Percentiles rank a stretch among this genome's conserved stretches.
Evolutionary conservation across 2,797 vertebrate genomes (phyloP).

Genomic region (Eulemur coronatus): DNA sequence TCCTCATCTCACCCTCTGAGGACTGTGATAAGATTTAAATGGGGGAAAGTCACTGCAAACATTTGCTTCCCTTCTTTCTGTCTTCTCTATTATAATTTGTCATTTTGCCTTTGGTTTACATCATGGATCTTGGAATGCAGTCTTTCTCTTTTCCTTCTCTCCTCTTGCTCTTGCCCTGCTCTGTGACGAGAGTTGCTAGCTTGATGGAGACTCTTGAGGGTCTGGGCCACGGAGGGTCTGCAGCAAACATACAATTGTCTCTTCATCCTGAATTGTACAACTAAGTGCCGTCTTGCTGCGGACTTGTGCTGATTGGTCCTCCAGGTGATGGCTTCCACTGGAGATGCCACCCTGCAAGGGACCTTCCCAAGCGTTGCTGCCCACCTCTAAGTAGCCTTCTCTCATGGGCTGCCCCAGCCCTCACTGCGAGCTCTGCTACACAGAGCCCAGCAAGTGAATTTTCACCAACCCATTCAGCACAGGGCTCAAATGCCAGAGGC

Average conservation of each 20-base stretch:
- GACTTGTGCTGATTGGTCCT: background rate
- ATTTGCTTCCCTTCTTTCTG: background rate
- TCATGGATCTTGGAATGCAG: background rate
- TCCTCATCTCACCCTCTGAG: background rate
- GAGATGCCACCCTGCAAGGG: background rate
- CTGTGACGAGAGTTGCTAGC: background rate
- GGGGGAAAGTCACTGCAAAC: too few species aligned
- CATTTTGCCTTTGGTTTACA: background rate
- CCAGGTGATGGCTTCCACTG: background rate
- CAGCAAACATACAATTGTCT: fast-evolving
- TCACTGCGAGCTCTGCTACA: background rate
- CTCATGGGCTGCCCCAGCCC: background rate
- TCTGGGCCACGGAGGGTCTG: fast-evolving
- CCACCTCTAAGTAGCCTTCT: too few species aligned
- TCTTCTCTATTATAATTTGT: background rate
- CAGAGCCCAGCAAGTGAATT: background rate
- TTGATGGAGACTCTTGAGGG: background rate
- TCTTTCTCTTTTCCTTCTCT: background rate
- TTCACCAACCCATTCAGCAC: background rate
- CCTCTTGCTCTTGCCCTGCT: background rate
- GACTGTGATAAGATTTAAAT: background rate
- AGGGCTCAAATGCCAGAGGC: background rate
- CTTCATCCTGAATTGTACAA: fast-evolving
- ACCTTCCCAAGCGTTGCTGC: background rate
- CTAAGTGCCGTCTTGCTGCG: background rate